These are phyloP conservation scores for Cyprinodon tularosa DNA, from an alignment of 2,113 vertebrate genomes.

Conservation along the genomic window DNA sequence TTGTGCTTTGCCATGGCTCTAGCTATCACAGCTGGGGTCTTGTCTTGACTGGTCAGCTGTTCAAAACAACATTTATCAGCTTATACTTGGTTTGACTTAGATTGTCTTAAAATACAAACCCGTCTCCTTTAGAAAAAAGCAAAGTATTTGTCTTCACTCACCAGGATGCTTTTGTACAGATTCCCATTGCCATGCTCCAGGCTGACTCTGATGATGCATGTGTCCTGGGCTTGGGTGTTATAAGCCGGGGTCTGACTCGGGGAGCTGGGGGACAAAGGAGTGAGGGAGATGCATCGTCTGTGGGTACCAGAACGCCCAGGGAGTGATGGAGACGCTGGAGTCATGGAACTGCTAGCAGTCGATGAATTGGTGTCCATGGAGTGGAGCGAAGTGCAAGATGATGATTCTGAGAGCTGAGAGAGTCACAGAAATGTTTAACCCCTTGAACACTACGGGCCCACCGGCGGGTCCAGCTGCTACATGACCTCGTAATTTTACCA, in stretches of 20 bases:
- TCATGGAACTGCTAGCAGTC: constrained; percentile 68
- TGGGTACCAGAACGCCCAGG: constrained; percentile 73
- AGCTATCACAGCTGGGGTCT: constrained; percentile 88
- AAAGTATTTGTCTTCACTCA: constrained; percentile 54
- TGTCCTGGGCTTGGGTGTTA: constrained; percentile 88
- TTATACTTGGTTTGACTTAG: neutral
- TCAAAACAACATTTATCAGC: neutral
- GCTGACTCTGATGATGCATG: constrained; percentile 89
- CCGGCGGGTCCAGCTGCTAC: too few species aligned
- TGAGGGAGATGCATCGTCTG: constrained; percentile 77
- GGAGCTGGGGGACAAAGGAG: constrained; percentile 67
- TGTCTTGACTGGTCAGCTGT: constrained; percentile 94
- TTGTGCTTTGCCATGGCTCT: constrained; percentile 93
- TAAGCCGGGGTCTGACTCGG: constrained; percentile 77
- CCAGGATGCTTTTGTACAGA: constrained; percentile 96
- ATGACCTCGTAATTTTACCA: too few species aligned
- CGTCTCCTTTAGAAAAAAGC: neutral
- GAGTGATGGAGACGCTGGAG: constrained; percentile 66
- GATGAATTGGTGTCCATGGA: constrained; percentile 85
- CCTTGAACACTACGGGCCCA: too few species aligned
- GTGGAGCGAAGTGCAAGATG: constrained; percentile 83
- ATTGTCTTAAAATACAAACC: neutral
- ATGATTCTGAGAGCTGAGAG: constrained; percentile 83
- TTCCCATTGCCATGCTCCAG: constrained; percentile 86
- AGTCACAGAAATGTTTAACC: neutral